These are phyloP conservation scores for Ancistrus triradiatus DNA, from an alignment of 2,113 vertebrate species.

Conservation along the genomic window DNA sequence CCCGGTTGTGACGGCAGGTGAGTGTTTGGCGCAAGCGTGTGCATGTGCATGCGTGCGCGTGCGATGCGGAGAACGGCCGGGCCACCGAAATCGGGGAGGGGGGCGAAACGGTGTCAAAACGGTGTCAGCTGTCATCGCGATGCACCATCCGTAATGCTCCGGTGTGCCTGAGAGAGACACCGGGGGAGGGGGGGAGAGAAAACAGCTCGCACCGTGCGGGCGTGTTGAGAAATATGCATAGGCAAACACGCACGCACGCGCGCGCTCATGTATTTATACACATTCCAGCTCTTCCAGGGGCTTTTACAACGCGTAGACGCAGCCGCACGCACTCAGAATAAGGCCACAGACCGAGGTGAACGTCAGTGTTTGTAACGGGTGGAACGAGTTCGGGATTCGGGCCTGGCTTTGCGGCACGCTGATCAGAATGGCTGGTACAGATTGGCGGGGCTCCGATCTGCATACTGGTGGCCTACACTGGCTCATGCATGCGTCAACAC, in stretches of 20 bases:
- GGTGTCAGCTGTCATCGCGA: constrained; percentile 33
- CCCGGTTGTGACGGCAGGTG: constrained; percentile 41
- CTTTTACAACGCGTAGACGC: not conserved
- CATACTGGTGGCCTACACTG: too few species aligned
- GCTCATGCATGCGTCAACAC: too few species aligned
- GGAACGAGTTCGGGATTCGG: not conserved
- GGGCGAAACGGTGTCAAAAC: not conserved
- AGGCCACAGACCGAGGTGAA: too few species aligned
- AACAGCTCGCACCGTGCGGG: not conserved
- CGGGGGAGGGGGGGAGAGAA: constrained; percentile 10
- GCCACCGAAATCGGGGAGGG: not conserved
- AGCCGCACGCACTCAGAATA: constrained; percentile 14
- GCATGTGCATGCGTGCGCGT: constrained; percentile 17
- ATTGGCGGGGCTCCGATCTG: not conserved
- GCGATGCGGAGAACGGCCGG: constrained; percentile 29
- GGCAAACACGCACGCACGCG: constrained; percentile 13
- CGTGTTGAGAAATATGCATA: constrained; percentile 21
- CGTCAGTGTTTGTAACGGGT: too few species aligned
- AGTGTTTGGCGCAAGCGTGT: constrained; percentile 32
- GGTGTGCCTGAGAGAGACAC: not conserved
- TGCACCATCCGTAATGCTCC: constrained; percentile 16
- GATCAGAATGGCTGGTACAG: constrained; percentile 4
- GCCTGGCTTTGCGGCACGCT: constrained; percentile 23
- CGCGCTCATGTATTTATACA: constrained; percentile 3
- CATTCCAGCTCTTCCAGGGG: too few species aligned